Base-by-base conservation (phyloP, 2,113 vertebrate species). In the Nesoenas mayeri region DNA sequence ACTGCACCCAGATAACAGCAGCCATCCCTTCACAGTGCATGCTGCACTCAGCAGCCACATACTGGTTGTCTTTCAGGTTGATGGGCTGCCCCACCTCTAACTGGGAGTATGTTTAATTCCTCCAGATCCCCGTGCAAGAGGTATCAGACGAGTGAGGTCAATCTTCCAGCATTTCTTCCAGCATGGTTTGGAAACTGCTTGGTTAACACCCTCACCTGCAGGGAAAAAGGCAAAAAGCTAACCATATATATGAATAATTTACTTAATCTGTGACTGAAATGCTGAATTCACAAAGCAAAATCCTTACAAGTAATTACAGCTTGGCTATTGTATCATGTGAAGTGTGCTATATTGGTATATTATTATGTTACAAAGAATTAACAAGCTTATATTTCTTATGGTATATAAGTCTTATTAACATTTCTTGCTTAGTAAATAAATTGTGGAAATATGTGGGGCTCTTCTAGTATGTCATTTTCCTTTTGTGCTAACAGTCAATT, bases 401-500 rank as follows among this genome's bases (percentile, higher is more conserved):
- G 53, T 32, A 47, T 73, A 12, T 44, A 85, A 85, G 66, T 79
- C 57, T 79, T 89, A 92, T 26, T 89, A 95, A 78, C 28, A 13
- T 87, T 93, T 72, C 65, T 89, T 36, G 15, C 70, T 84, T 92
- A 57, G 66, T 87, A 94, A 94, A 91, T 88, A 93, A 94, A 71
- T 84, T 57, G 66, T 89, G 66, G 66, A 89, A 95, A 48, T 85
- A 66, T 70, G n/a, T 54, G 10, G 0, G 84, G 19, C 75, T 89
- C 66, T 51, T 89, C 78, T 69, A 78, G 38, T 34, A 22, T 78
- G 64, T 79, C 57, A 84, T 84, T 90, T 91, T 67, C 50, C 62
- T 89, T 93, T 84, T 82, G 56, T 89, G 53, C 85, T 88, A 93
- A 79, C 74, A 82, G 93, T 87, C 91, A 93, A 92, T 95, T 95